A percentile compares a stretch with the other conserved stretches of the same genome.
Evolutionary conservation across 2,888 invertebrate genomes (phyloP).

Genomic region (Sminthurides aquaticus): DNA sequence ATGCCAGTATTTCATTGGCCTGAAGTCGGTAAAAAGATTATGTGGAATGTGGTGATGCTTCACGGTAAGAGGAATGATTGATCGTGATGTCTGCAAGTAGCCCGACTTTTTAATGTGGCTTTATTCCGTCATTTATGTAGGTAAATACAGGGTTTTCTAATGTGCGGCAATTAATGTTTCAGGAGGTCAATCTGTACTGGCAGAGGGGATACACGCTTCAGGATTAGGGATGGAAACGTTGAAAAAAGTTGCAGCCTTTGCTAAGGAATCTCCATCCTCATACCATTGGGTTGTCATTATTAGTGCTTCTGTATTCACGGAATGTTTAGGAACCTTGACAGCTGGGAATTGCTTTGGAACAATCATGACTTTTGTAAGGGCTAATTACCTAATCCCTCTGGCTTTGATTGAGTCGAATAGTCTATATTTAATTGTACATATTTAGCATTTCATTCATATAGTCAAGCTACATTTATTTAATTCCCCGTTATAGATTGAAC

Average conservation of each 20-base stretch:
- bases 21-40: background rate
- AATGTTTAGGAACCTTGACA: background rate
- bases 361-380: background rate
- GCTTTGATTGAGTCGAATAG: too few relatives aligned
- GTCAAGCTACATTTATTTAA: too few relatives aligned
- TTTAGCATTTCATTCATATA: too few relatives aligned
- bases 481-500: too few relatives aligned
- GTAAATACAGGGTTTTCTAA: too few relatives aligned
- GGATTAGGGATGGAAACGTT: background rate
- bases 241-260: background rate
- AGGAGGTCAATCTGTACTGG: background rate
- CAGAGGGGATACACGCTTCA: background rate
- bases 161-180: too few relatives aligned
- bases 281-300: background rate
- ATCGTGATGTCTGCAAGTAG: too few relatives aligned
- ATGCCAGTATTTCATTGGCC: background rate
- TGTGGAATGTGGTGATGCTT: background rate
- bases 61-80: too few relatives aligned
- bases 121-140: too few relatives aligned
- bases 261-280: background rate
- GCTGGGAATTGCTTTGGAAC: background rate
- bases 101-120: too few relatives aligned
- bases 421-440: too few relatives aligned
- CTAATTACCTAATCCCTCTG: too few relatives aligned
- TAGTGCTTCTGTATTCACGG: background rate